A percentile compares a stretch with the other conserved stretches of the same genome.
These are phyloP conservation scores for Pissodes strobi DNA, from an alignment of 1,140 invertebrate species.

Conservation along the genomic window DNA sequence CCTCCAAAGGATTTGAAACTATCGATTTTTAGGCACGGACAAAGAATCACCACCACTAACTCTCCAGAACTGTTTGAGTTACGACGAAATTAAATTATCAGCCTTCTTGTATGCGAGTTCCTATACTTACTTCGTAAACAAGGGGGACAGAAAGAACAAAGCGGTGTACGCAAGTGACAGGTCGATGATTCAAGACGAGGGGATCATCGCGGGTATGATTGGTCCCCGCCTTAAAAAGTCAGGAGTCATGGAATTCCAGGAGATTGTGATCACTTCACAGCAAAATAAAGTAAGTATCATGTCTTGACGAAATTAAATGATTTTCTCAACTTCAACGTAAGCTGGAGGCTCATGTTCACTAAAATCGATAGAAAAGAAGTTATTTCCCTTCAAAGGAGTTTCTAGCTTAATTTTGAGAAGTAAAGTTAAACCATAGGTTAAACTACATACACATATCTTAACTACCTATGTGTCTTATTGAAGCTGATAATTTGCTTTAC, in stretches of 20 bases:
- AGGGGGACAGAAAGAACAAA: slow-evolving; percentile 43
- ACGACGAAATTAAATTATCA: slow-evolving; percentile 48
- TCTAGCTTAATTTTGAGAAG: no score
- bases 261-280: slow-evolving; percentile 55
- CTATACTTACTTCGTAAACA: slow-evolving; percentile 44
- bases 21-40: slow-evolving; percentile 48
- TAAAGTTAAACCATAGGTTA: no score
- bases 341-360: no score
- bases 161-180: slow-evolving; percentile 29
- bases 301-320: no score
- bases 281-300: slow-evolving; percentile 52
- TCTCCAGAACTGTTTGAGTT: slow-evolving; percentile 41
- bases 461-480: no score
- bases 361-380: no score
- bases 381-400: no score
- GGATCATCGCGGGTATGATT: slow-evolving; percentile 53
- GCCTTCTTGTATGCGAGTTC: slow-evolving; percentile 45
- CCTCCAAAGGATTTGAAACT: no score
- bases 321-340: no score
- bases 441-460: no score
- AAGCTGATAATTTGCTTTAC: no score
- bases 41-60: slow-evolving; percentile 55
- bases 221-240: slow-evolving; percentile 57
- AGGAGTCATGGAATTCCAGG: slow-evolving; percentile 58
- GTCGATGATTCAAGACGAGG: slow-evolving; percentile 37